Conservation (phyloP, 53 echinoderm and acorn worm species). For the Henricia sp. region DNA sequence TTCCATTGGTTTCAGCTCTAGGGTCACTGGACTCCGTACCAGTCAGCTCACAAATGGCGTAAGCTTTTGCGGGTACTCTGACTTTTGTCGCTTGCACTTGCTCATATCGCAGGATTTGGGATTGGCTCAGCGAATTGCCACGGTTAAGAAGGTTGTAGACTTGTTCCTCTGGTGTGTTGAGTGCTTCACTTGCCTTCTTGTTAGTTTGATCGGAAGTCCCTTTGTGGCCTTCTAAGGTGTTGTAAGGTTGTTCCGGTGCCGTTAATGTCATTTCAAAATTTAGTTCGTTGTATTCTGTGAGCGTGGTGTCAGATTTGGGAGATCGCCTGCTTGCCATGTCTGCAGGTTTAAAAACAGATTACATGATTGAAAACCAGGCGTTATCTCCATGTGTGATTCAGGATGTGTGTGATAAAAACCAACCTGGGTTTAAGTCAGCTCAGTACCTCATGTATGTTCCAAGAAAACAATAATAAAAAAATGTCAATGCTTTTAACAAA, state of each 20-base stretch:
- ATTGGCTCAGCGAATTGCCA: not conserved
- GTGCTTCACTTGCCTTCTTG: not conserved
- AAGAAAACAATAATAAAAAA: too few species aligned
- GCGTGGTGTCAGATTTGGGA: too few species aligned
- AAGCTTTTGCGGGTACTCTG: not conserved
- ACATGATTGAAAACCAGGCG: too few species aligned
- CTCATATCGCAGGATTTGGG: not conserved
- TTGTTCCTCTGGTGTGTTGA: not conserved
- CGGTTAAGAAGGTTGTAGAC: slow-evolving; percentile 6
- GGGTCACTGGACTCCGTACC: not conserved
- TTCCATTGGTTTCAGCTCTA: too few species aligned
- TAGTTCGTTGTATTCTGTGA: not conserved
- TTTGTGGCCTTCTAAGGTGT: not conserved
- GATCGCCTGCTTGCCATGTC: too few species aligned
- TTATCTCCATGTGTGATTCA: too few species aligned
- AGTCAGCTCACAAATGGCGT: not conserved
- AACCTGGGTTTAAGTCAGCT: too few species aligned
- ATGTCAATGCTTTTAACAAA: too few species aligned
- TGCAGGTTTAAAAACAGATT: too few species aligned
- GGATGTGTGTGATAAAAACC: too few species aligned
- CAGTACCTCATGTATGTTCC: too few species aligned
- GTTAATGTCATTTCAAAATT: not conserved
- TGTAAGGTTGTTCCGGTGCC: not conserved
- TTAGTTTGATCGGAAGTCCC: too few species aligned
- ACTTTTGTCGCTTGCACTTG: not conserved